Evolutionary conservation across 2,113 vertebrate genomes (phyloP), one percentile per base, ranked within the genome.

Genomic region (Formicarius rufipectus): DNA sequence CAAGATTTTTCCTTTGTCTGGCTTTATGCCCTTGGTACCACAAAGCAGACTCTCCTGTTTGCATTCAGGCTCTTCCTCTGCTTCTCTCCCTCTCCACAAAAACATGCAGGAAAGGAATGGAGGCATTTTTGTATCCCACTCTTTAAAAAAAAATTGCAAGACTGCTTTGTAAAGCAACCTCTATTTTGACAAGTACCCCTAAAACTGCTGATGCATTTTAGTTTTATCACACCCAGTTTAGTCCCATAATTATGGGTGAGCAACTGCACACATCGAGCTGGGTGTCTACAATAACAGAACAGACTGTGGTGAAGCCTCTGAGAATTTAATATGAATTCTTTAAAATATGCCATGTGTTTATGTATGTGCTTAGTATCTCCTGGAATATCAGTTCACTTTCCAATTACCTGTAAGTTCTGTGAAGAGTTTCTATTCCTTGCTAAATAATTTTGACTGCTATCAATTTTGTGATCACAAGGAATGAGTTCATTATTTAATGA

Each of bases 401-500:
- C 87, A 94, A 96, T 89, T 92, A 85, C 37, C 75, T 42, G 40
- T 56, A 95, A 92, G 19, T 74, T 84, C 72, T 68, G 27, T 49
- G n/a, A 86, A 76, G 77, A 89, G 49, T 52, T 93, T 63, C 89
- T 74, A 66, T 77, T 39, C 63, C 37, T 45, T 28, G 40, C 67
- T 82, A 77, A 95, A 74, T 94, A 84, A 89, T 94, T 94, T 47
- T 85, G 83, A 53, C 93, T 72, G 50, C 50, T 68, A 84, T 37
- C 85, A 68, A 58, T 93, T 91, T 90, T 72, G 83, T 56, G 64
- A 84, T 84, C 74, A 53, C 39, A 82, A 96, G 92, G 84, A 95
- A 50, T 6, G 27, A 85, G 79, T 86, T 95, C 75, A 88, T 93
- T 96, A 94, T 94, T 95, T 95, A 91, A 96, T 77, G 78, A 96